These are phyloP conservation scores for Piscicola geometra DNA, from an alignment of 2,888 invertebrate genomes.

Conservation along the genomic window DNA sequence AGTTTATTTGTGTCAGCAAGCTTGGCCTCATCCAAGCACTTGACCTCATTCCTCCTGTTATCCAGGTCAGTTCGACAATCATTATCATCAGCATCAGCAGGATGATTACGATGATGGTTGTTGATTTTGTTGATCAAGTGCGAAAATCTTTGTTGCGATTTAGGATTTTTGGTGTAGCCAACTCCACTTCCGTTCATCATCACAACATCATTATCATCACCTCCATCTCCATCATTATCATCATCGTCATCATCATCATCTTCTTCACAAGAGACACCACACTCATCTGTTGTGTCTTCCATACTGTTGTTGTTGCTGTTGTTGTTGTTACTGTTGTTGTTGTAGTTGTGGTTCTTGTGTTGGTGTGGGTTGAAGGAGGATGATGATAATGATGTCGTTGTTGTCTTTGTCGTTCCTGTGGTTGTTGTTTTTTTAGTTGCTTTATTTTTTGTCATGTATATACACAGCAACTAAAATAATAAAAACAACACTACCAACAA, in stretches of 20 bases:
- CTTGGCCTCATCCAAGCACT: too few species aligned
- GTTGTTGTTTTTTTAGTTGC: too few species aligned
- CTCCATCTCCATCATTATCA: not conserved
- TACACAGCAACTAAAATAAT: not conserved
- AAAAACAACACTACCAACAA: not conserved
- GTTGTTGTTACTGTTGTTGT: not conserved
- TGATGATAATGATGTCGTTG: conserved; percentile 11
- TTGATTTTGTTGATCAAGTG: too few species aligned
- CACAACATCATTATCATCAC: not conserved
- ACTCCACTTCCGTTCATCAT: not conserved
- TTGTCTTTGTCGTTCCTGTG: conserved; percentile 9
- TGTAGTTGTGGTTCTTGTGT: not conserved
- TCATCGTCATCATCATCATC: not conserved
- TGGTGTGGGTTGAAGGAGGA: not conserved
- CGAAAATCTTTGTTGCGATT: too few species aligned
- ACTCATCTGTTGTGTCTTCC: not conserved
- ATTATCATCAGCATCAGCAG: too few species aligned
- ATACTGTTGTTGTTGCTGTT: conserved; percentile 7
- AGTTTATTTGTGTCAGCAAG: too few species aligned
- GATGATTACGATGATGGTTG: too few species aligned
- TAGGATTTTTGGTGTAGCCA: too few species aligned
- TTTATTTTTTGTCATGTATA: not conserved
- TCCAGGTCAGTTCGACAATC: too few species aligned
- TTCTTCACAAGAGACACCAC: not conserved
- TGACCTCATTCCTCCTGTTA: too few species aligned